Percentiles rank a stretch among this genome's conserved stretches.
phyloP scores from a whole-genome alignment of 2,113 vertebrate species.

The Copsychus sechellarum region DNA sequence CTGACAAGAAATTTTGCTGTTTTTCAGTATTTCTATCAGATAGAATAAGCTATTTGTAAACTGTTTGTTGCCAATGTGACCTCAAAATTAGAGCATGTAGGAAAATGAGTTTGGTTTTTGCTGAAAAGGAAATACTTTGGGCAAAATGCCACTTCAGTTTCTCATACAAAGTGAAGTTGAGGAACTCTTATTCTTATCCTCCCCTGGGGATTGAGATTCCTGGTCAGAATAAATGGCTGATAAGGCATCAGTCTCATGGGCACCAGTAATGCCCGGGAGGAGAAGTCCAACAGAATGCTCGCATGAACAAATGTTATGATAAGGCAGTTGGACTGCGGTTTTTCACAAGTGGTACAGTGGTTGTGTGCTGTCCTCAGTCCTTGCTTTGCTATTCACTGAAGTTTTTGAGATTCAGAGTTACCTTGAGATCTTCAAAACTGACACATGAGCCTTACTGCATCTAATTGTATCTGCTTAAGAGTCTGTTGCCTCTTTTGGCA shows the following conservation, averaged over 20 bases:
- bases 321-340: not conserved
- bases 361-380: not conserved
- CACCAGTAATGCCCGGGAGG: not conserved
- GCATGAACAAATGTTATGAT: not conserved
- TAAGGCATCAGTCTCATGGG: not conserved
- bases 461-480: not conserved
- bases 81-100: slow-evolving; percentile 17
- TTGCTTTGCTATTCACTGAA: not conserved
- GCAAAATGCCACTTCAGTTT: not conserved
- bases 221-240: not conserved
- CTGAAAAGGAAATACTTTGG: not conserved
- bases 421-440: not conserved
- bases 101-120: slow-evolving; percentile 28
- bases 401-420: not conserved
- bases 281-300: not conserved
- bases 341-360: not conserved
- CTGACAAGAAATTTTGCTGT: not conserved
- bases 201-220: not conserved
- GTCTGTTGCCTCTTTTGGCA: not conserved
- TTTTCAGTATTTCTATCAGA: not conserved
- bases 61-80: not conserved
- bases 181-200: not conserved
- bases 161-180: not conserved
- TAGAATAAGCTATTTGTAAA: slow-evolving; percentile 16
- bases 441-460: not conserved